A percentile compares a stretch with the other conserved stretches of the same genome.
phyloP scores from a whole-genome alignment of 2,113 vertebrate species.

The Paramormyrops kingsleyae region DNA sequence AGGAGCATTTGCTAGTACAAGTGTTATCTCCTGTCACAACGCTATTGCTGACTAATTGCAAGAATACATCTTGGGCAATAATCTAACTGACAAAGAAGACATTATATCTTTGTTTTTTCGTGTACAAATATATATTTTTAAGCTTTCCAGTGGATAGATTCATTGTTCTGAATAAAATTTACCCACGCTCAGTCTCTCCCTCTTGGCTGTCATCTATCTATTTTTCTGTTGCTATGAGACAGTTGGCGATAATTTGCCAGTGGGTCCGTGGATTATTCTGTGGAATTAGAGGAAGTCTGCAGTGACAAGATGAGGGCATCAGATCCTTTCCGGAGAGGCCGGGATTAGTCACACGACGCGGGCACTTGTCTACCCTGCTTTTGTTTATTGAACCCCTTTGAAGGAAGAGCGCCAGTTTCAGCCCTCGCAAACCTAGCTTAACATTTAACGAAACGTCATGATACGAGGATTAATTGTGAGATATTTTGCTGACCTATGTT shows the following conservation, averaged over 20 bases:
- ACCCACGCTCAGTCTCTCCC: conserved; percentile 3
- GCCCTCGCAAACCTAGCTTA: background rate
- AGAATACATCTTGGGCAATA: background rate
- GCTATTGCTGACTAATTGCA: background rate
- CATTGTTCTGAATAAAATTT: background rate
- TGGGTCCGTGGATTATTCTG: conserved; percentile 21
- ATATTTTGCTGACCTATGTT: background rate
- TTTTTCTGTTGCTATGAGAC: conserved; percentile 26
- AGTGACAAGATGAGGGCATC: conserved; percentile 4
- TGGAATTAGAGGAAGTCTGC: conserved; percentile 11
- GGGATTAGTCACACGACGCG: conserved; percentile 13
- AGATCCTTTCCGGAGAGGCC: background rate
- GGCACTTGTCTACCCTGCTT: conserved; percentile 4
- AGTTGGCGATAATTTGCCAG: conserved; percentile 14
- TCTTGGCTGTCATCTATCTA: conserved; percentile 19
- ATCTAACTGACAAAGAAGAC: background rate
- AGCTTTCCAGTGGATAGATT: background rate
- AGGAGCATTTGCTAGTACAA: background rate
- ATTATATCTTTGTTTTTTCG: background rate
- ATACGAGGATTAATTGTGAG: background rate
- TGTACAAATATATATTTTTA: background rate
- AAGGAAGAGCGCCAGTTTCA: background rate
- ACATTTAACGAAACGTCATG: background rate
- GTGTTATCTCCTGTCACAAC: background rate
- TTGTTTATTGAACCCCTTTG: conserved; percentile 13